Evolutionary conservation across 2,888 invertebrate species (phyloP).

Genomic region (Plemyria rubiginata): DNA sequence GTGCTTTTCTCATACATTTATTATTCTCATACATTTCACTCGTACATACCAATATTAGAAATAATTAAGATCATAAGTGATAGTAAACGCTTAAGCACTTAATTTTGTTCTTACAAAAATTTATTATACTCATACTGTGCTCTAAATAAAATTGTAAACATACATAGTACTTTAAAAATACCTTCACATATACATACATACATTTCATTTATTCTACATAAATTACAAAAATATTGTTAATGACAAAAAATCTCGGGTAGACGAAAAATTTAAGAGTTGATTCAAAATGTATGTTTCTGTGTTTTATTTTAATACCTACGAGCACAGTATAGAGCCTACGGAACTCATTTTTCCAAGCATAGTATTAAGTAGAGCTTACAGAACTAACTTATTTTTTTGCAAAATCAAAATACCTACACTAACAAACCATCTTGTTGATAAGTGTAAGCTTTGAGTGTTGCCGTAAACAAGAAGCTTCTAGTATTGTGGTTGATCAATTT

Average conservation of each 20-base stretch:
- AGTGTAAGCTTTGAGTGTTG: slow-evolving; percentile 76
- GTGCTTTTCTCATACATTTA: slow-evolving; percentile 77
- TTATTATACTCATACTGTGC: slow-evolving; percentile 25
- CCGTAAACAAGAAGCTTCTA: slow-evolving; percentile 64
- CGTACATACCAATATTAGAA: not conserved
- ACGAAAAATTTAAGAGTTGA: not conserved
- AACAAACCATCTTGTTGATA: slow-evolving; percentile 75
- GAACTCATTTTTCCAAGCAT: slow-evolving; percentile 30
- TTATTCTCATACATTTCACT: slow-evolving; percentile 26
- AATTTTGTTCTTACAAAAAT: slow-evolving; percentile 18
- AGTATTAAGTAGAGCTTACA: slow-evolving; percentile 45
- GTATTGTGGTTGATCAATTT: slow-evolving; percentile 78
- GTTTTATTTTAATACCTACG: not conserved
- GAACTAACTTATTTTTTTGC: slow-evolving; percentile 52
- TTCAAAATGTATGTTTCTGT: not conserved
- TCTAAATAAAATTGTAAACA: slow-evolving; percentile 6
- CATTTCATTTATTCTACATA: too few relatives aligned
- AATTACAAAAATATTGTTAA: too few relatives aligned
- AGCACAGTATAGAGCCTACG: too few relatives aligned
- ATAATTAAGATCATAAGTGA: slow-evolving; percentile 12
- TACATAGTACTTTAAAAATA: too few relatives aligned
- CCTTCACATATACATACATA: too few relatives aligned
- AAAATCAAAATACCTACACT: slow-evolving; percentile 72
- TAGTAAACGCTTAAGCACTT: slow-evolving; percentile 29
- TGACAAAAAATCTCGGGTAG: too few relatives aligned